Evolutionary conservation across 2,797 vertebrate species (phyloP).

Genomic region (Pangasius larnaudii): DNA sequence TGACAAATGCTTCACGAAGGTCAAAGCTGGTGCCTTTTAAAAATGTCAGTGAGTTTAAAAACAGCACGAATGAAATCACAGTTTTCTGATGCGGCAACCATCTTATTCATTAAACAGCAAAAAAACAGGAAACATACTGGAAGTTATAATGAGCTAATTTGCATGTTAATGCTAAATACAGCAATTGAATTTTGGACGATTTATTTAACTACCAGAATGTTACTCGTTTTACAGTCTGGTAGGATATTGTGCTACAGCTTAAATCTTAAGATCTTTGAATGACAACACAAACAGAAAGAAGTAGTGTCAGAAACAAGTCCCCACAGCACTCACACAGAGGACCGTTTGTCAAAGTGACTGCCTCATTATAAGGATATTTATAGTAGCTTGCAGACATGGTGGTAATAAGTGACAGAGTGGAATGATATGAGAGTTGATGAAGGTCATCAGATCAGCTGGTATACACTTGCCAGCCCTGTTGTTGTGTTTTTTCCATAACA

Average conservation of each 20-base stretch:
- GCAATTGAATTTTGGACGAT: not conserved
- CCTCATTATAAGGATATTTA: conserved; percentile 2
- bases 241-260: not conserved
- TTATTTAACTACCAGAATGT: not conserved
- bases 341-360: not conserved
- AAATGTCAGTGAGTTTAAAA: not conserved
- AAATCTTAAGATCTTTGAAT: not conserved
- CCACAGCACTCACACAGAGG: not conserved
- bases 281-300: not conserved
- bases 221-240: not conserved
- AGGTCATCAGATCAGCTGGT: not conserved
- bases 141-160: not conserved
- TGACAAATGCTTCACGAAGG: not conserved
- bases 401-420: not conserved
- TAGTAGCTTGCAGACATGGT: not conserved
- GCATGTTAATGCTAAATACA: not conserved
- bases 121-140: not conserved
- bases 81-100: not conserved
- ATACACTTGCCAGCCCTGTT: not conserved
- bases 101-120: not conserved
- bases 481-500: not conserved
- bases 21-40: not conserved
- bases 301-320: not conserved
- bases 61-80: not conserved
- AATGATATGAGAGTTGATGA: conserved; percentile 1